Base-by-base conservation (phyloP, 2,797 vertebrate genomes). In the Avahi laniger region DNA sequence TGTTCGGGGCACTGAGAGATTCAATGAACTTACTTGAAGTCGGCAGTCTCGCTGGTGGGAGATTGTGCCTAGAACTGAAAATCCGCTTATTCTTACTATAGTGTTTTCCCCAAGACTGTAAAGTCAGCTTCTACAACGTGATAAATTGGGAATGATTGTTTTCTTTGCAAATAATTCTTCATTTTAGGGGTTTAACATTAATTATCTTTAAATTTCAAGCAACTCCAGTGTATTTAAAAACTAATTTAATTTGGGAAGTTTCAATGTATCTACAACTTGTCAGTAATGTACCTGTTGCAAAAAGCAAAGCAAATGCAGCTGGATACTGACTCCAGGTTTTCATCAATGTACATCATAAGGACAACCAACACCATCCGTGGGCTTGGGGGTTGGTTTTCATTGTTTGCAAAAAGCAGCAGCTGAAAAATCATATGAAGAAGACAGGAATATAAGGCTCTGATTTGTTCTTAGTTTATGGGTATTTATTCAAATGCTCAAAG, bases 91-190 rank as follows among this genome's bases (percentile, higher is more conserved):
- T 70, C 50, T 86, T 15, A 69, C 7, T 18, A 22, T 9, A 41
- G 0, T 43, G 9, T 38, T 50, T 72, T 91, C 24, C n/a, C 63
- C 0, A 0, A 61, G 43, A 92, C 57, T 26, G n/a, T 52, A 46
- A 54, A 95, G 20, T 84, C 79, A 50, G 59, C 24, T 67, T 93
- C 59, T 69, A 17, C 26, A 35, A 54, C 78, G 38, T 72, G 52
- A 85, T 57, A 69, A 48, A 67, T 50, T 7, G 30, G 26, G 11
- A 94, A 30, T 18, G 13, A 46, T 69, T 87, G 43, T 75, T 95
- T 85, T 84, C 73, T 82, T 94, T 75, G 63, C 20, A 83, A 95
- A 83, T 65, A 65, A 78, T 75, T 79, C 67, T 93, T 96, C 28
- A 61, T 69, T 91, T 92, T 59, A 81, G 67, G 24, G 33, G 24